Conservation (phyloP, 2,797 vertebrate genomes). For the Coreius guichenoti region DNA sequence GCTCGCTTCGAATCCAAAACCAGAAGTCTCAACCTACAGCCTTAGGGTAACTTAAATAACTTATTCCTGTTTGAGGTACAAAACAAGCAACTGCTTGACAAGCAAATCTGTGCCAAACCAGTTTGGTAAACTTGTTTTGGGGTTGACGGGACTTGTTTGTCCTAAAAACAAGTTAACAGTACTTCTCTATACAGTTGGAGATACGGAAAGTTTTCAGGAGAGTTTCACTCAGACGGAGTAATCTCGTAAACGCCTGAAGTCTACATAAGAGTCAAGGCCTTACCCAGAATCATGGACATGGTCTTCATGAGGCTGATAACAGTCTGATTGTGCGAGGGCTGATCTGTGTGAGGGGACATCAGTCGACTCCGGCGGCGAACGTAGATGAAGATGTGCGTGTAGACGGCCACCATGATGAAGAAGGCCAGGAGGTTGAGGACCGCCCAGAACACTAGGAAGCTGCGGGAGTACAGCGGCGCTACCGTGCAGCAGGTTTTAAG, state of each 20-base stretch:
- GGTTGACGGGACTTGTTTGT: neutral
- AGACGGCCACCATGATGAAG: slow-evolving; percentile 86
- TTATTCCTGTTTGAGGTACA: neutral
- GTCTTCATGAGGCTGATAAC: slow-evolving; percentile 92
- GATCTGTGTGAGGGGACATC: slow-evolving; percentile 78
- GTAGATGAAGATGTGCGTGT: slow-evolving; percentile 87
- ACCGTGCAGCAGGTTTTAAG: slow-evolving; percentile 83
- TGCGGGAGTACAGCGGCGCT: slow-evolving; percentile 88
- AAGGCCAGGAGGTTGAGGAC: slow-evolving; percentile 89
- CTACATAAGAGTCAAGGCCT: slow-evolving; percentile 64
- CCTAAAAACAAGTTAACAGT: neutral
- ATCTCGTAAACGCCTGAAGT: neutral
- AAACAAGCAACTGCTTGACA: neutral
- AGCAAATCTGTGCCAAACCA: neutral
- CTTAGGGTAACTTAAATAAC: neutral
- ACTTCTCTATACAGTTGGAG: neutral
- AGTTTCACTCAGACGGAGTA: neutral
- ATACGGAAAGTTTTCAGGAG: neutral
- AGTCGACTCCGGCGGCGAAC: slow-evolving; percentile 80
- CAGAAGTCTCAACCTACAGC: neutral
- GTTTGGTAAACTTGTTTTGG: slow-evolving; percentile 6
- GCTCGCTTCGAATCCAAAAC: neutral
- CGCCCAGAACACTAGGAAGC: slow-evolving; percentile 92
- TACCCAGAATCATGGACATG: slow-evolving; percentile 90
- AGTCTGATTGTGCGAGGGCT: slow-evolving; percentile 80